Percentiles rank a stretch among this genome's conserved stretches.
Conservation (phyloP, 92 coral and sea anemone genomes). For the Umimayanthus kanabou region DNA sequence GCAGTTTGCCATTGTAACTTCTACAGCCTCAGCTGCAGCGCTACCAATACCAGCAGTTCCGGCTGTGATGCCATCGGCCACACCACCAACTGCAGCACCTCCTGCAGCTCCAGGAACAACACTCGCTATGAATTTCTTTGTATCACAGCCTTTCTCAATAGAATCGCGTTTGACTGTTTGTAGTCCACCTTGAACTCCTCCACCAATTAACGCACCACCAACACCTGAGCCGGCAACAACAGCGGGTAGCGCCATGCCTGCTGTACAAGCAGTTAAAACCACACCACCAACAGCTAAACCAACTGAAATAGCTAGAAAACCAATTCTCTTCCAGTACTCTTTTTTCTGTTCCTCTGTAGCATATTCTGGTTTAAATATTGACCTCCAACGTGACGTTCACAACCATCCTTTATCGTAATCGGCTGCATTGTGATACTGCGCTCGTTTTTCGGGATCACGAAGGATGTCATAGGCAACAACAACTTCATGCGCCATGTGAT, state of each 20-base stretch:
- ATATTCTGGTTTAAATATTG: neutral
- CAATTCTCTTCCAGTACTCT: slow-evolving; percentile 12
- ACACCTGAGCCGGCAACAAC: neutral
- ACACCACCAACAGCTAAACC: slow-evolving; percentile 17
- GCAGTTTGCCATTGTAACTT: neutral
- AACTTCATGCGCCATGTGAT: slow-evolving; percentile 14
- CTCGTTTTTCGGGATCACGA: slow-evolving; percentile 27
- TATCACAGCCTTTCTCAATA: slow-evolving; percentile 16
- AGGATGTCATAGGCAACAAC: slow-evolving; percentile 25
- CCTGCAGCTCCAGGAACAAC: neutral
- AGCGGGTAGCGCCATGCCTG: slow-evolving; percentile 36
- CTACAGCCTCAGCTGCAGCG: neutral
- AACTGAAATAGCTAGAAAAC: neutral
- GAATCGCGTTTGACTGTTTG: neutral
- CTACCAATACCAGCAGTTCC: slow-evolving; percentile 11
- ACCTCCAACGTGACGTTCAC: slow-evolving; percentile 16
- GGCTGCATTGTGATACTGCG: slow-evolving; percentile 14
- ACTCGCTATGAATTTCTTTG: neutral
- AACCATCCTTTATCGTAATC: slow-evolving; percentile 24
- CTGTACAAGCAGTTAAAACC: slow-evolving; percentile 9
- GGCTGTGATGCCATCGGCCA: slow-evolving; percentile 6
- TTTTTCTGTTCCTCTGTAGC: slow-evolving; percentile 24
- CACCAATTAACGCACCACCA: neutral
- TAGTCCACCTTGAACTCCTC: slow-evolving; percentile 32
- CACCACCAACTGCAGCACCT: slow-evolving; percentile 32